Evolutionary conservation across 2,113 vertebrate species (phyloP).

Genomic region (Narcine bancroftii): DNA sequence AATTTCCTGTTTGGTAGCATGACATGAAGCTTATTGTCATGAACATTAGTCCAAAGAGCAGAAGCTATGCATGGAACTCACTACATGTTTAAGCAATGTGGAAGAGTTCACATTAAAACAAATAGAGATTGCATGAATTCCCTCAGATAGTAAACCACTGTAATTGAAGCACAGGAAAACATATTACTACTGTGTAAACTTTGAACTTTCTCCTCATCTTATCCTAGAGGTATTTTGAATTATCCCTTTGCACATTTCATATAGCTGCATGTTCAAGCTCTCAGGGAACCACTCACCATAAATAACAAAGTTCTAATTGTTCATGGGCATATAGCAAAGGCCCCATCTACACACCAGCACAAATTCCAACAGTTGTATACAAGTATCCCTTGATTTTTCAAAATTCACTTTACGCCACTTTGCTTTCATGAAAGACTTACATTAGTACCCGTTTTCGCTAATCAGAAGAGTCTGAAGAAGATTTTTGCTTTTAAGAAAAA

Average conservation of each 20-base stretch:
- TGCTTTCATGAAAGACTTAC: too few species aligned
- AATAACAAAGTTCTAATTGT: background rate
- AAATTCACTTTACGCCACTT: too few species aligned
- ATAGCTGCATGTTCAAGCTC: background rate
- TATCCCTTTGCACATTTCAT: background rate
- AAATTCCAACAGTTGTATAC: background rate
- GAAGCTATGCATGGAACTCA: too few species aligned
- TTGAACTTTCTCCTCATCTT: background rate
- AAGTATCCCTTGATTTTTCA: too few species aligned
- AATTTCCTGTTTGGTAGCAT: background rate
- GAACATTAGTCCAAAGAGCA: too few species aligned
- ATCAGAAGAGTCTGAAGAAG: too few species aligned
- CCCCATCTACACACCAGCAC: background rate
- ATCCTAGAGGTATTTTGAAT: background rate
- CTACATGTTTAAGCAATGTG: slow-evolving; percentile 3
- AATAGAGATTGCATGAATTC: slow-evolving; percentile 2
- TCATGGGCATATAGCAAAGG: background rate
- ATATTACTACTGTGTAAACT: background rate
- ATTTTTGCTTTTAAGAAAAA: too few species aligned
- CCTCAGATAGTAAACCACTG: background rate
- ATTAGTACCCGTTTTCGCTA: too few species aligned
- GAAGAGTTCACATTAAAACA: background rate
- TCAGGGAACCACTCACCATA: background rate
- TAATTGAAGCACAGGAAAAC: background rate
- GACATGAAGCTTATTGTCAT: too few species aligned